These are phyloP conservation scores for Sialis lutaria DNA, from an alignment of 2,888 invertebrate species.

Conservation along the genomic window DNA sequence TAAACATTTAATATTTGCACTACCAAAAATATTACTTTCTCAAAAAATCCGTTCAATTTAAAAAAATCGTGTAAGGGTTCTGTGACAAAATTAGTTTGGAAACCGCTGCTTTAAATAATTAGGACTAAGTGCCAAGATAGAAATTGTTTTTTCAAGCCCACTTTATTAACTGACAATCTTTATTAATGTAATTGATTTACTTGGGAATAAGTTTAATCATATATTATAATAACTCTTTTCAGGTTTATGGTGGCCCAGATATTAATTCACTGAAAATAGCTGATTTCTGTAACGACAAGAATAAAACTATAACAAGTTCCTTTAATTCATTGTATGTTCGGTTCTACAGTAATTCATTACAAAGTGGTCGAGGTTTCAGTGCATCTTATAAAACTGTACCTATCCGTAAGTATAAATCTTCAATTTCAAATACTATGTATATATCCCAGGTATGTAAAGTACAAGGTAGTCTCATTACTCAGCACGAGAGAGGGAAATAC, in stretches of 20 bases:
- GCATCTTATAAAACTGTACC: constrained; percentile 35
- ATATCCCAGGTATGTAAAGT: no score
- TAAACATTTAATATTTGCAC: no score
- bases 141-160: no score
- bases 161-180: no score
- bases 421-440: constrained; percentile 3
- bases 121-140: no score
- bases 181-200: no score
- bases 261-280: constrained; percentile 32
- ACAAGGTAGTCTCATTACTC: no score
- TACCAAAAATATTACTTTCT: no score
- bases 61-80: neutral
- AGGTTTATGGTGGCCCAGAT: constrained; percentile 43
- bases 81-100: no score
- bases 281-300: constrained; percentile 33
- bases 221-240: constrained; percentile 8
- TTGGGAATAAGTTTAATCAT: neutral
- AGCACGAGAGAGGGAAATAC: no score
- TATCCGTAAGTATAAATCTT: constrained; percentile 26
- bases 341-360: constrained; percentile 40
- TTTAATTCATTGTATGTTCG: constrained; percentile 51
- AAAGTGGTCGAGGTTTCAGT: constrained; percentile 44
- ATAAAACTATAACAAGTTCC: constrained; percentile 32
- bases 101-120: no score
- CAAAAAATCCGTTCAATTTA: no score